A percentile compares a stretch with the other conserved stretches of the same genome.
Conservation (phyloP, 2,888 invertebrate genomes). For the Brenthis ino region DNA sequence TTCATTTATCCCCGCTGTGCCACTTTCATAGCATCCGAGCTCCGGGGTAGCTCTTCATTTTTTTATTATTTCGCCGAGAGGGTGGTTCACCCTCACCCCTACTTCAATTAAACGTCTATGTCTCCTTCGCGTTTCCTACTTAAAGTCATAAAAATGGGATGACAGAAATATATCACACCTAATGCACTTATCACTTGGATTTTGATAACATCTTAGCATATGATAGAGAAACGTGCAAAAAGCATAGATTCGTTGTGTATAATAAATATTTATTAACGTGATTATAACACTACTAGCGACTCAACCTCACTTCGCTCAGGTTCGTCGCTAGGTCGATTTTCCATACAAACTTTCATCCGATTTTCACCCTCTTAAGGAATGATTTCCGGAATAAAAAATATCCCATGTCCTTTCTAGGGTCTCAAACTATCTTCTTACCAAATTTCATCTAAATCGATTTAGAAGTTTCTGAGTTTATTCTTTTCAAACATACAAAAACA, state of each 20-base stretch:
- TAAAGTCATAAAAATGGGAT: slow-evolving; percentile 76
- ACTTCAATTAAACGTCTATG: slow-evolving; percentile 81
- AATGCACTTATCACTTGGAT: slow-evolving; percentile 58
- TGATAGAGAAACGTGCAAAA: background rate
- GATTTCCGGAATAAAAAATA: too few relatives aligned
- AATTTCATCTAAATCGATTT: too few relatives aligned
- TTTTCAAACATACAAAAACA: too few relatives aligned
- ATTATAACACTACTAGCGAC: too few relatives aligned
- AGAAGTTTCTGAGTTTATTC: too few relatives aligned
- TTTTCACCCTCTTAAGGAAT: too few relatives aligned
- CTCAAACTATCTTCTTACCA: too few relatives aligned
- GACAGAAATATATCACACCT: slow-evolving; percentile 74
- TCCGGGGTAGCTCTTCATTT: slow-evolving; percentile 74
- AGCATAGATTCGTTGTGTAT: background rate
- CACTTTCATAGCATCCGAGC: slow-evolving; percentile 81
- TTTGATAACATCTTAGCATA: slow-evolving; percentile 17
- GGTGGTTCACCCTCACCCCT: slow-evolving; percentile 61
- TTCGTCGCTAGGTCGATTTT: too few relatives aligned
- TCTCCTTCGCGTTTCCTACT: slow-evolving; percentile 74
- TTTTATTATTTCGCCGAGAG: slow-evolving; percentile 72
- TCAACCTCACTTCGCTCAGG: too few relatives aligned
- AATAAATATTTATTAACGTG: background rate
- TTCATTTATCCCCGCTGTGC: slow-evolving; percentile 81
- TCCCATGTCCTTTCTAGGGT: too few relatives aligned
- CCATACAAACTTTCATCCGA: too few relatives aligned